Evolutionary conservation across 2,888 invertebrate genomes (phyloP), one percentile per base, ranked within the genome.

Genomic region (Bursaphelenchus okinawaensis): DNA sequence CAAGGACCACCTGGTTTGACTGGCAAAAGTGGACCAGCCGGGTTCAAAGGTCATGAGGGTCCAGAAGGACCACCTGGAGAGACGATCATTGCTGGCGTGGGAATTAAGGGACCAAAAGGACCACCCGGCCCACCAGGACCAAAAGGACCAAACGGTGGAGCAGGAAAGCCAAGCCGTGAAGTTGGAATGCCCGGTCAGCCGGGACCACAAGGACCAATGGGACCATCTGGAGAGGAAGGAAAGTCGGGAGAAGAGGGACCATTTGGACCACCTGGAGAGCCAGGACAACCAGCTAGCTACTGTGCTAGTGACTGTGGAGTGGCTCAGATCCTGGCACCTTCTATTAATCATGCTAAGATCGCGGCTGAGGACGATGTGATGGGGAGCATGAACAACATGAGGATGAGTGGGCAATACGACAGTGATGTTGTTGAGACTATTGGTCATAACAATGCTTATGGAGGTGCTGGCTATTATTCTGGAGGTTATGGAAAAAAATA

Each of bases 241-340:
- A 63, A 63, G 29, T 69, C 68, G 23, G 80, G 80, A 19, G 69
- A 73, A 66, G 73, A 75, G 54, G 80, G 80, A 62, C 75, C 71
- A 12, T 67, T 69, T 57, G 80, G 80, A 29, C 74, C 78, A 50
- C 77, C 78, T 40, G 80, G 80, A 69, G 79, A 80, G 52, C 77
- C 80, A 16, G 75, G 74, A 29, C 19, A 59, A 6, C 54, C 54
- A n/a, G 72, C 76, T 9, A 69, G 75, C 2, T 79, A 78, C 62
- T 79, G 79, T 52, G 77, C 79, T 22, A 73, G 75, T 22, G 79
- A 79, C 60, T 79, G 79, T 54, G 79, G 79, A 29, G 78, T 79
- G 8, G 73, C 73, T 20, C 76, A 78, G 26, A 79, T 79, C 50
- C 68, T 78, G 58, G 74, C 78, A 7, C 75, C 73, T 7, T 55